Base-by-base conservation (phyloP, 2,113 vertebrate species). In the Pipra filicauda region DNA sequence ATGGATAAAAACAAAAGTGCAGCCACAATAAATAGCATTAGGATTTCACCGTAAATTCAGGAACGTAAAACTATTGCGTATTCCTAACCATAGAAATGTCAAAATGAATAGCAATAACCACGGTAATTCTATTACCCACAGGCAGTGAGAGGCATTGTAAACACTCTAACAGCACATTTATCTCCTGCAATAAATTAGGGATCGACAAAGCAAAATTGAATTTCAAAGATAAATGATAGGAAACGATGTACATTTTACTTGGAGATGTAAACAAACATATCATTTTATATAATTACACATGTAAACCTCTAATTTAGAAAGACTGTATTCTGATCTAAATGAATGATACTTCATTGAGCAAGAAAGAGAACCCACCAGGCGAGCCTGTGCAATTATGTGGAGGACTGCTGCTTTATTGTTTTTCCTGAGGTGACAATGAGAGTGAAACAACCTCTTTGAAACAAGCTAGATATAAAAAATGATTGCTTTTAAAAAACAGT, bases 251-350 rank as follows among this genome's bases (percentile, higher is more conserved):
- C 84, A 88, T 95, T 96, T 97, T 94, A 96, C 72, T 96, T 77
- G 58, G 66, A 94, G 96, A 96, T 95, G 95, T 95, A 97, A 97
- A 97, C 95, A 98, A 98, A 98, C 97, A 97, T 96, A 97, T 96
- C 91, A 97, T 97, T 97, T 97, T 88, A 97, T 94, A 92, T 96
- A 97, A 97, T 97, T 98, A 96, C 89, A 95, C 79, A 72, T 81
- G 91, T 89, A 97, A 97, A 92, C 95, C 95, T 94, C 96, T 95
- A 95, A 97, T 97, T 98, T 97, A 94, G 91, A 89, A 81, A 76
- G 92, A 52, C 79, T 73, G 85, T 51, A 93, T 66, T 81, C 86
- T 86, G 94, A 95, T 91, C 81, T 93, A 94, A 96, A 95, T 88
- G 92, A 97, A 90, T 95, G 97, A 97, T 94, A 93, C 75, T 96